phyloP scores from a whole-genome alignment of 1,140 invertebrate species.

The Ericerus pela region DNA sequence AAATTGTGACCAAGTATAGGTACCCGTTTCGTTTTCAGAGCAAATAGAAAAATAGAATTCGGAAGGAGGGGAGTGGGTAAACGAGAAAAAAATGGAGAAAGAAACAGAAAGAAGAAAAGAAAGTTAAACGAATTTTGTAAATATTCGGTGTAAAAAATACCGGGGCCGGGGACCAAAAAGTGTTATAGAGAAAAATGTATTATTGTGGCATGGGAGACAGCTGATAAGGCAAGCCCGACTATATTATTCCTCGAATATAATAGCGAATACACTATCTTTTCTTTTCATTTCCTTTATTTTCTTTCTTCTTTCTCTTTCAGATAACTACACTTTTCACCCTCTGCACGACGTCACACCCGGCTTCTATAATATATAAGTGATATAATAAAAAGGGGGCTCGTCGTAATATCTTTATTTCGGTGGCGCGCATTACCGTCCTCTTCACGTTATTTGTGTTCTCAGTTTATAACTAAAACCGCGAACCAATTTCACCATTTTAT shows the following conservation, averaged over 20 bases:
- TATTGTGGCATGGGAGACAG: conserved; percentile 10
- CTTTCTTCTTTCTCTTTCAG: conserved; percentile 11
- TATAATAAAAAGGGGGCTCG: conserved; percentile 12
- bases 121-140: conserved; percentile 7
- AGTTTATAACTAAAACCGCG: conserved; percentile 11
- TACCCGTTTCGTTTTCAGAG: no score
- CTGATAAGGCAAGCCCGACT: conserved; percentile 9
- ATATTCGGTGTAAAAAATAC: conserved; percentile 3
- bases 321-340: conserved; percentile 10
- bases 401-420: conserved; percentile 10
- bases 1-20: no score
- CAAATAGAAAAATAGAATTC: no score
- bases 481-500: conserved; percentile 11
- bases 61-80: no score
- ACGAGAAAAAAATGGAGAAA: no score
- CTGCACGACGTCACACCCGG: neutral
- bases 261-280: conserved; percentile 11
- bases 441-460: conserved; percentile 7
- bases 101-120: no score
- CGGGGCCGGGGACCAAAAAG: conserved; percentile 7
- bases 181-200: conserved; percentile 11
- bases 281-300: conserved; percentile 12
- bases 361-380: conserved; percentile 6
- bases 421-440: conserved; percentile 8
- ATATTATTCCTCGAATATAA: conserved; percentile 10